phyloP scores from a whole-genome alignment of 2,888 invertebrate species.

The Diaprepes abbreviatus region DNA sequence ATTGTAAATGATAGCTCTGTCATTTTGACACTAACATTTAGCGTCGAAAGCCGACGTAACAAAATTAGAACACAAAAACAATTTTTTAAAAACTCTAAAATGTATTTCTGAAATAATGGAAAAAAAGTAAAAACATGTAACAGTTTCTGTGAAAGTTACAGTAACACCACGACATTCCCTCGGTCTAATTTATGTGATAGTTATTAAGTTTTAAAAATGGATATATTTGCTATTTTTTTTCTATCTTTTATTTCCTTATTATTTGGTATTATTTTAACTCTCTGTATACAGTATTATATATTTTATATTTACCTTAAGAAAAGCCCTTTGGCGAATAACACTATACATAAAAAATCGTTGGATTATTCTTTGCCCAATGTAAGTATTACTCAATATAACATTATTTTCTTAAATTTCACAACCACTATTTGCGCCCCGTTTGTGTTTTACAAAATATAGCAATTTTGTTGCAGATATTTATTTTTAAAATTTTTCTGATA shows the following conservation, averaged over 20 bases:
- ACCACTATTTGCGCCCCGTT: no score
- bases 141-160: neutral
- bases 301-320: constrained; percentile 69
- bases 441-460: no score
- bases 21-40: neutral
- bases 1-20: neutral
- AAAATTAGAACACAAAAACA: neutral
- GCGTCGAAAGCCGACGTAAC: neutral
- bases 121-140: constrained; percentile 9
- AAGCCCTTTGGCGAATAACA: constrained; percentile 61
- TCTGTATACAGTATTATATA: constrained; percentile 71
- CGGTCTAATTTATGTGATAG: constrained; percentile 56
- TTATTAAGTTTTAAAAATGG: constrained; percentile 58
- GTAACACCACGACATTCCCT: constrained; percentile 49
- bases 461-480: no score
- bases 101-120: neutral
- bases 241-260: constrained; percentile 69
- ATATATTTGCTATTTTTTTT: constrained; percentile 67
- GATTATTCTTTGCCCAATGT: constrained; percentile 71
- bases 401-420: no score
- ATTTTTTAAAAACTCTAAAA: neutral
- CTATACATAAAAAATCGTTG: constrained; percentile 60
- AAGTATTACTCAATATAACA: no score
- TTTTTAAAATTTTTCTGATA: no score
- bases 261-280: constrained; percentile 70